Conservation (phyloP, 2,888 invertebrate species). For the Megaustenia siamemsis region DNA sequence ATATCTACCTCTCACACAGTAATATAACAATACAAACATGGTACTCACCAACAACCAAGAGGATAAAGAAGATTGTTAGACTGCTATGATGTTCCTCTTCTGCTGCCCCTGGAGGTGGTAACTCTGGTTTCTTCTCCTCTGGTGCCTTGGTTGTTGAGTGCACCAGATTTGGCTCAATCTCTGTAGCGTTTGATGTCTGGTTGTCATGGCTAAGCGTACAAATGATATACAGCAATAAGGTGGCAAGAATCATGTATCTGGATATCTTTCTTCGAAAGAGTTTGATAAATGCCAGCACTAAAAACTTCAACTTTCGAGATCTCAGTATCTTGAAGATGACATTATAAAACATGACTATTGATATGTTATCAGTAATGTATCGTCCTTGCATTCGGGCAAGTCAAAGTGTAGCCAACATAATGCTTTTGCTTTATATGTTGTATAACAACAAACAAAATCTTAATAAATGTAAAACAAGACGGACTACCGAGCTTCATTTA, state of each 20-base stretch:
- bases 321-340: not conserved
- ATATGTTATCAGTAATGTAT: too few species aligned
- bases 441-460: too few species aligned
- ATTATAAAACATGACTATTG: conserved; percentile 17
- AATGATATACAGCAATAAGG: conserved; percentile 17
- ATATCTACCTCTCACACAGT: not conserved
- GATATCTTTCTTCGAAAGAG: conserved; percentile 25
- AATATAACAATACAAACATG: not conserved
- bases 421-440: too few species aligned
- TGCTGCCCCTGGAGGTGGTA: conserved; percentile 93
- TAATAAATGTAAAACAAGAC: too few species aligned
- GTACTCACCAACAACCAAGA: conserved; percentile 88
- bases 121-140: conserved; percentile 63
- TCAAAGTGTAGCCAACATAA: too few species aligned
- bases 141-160: conserved; percentile 60
- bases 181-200: conserved; percentile 29
- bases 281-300: not conserved
- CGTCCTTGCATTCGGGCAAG: too few species aligned
- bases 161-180: not conserved
- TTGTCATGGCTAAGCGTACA: conserved; percentile 39
- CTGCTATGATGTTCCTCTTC: conserved; percentile 97
- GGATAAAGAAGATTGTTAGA: conserved; percentile 97
- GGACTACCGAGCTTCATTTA: too few species aligned
- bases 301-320: not conserved
- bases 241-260: not conserved